phyloP scores from a whole-genome alignment of 2,888 invertebrate genomes.

The Stictocephala bisonia region DNA sequence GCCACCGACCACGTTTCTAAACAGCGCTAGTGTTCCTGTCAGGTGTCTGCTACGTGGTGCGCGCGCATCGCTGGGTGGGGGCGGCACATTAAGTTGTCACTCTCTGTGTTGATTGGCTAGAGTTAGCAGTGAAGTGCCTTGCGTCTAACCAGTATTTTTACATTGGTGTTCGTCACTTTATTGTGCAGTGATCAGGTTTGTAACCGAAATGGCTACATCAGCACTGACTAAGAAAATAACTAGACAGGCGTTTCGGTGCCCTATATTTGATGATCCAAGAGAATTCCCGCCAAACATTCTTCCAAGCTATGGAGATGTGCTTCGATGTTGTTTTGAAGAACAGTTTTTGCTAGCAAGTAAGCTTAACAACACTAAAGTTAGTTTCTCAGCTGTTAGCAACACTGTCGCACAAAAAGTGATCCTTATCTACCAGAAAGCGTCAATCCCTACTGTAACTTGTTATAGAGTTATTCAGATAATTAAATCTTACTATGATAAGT shows the following conservation, averaged over 20 bases:
- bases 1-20: constrained; percentile 2
- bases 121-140: not conserved
- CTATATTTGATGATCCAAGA: constrained; percentile 40
- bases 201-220: constrained; percentile 28
- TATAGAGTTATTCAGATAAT: constrained; percentile 25
- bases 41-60: constrained; percentile 4
- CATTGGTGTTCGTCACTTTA: not conserved
- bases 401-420: constrained; percentile 5
- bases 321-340: constrained; percentile 41
- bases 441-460: constrained; percentile 35
- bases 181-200: not conserved
- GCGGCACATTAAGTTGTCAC: not conserved
- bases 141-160: not conserved
- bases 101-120: not conserved
- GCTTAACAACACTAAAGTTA: constrained; percentile 26
- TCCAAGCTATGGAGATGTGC: constrained; percentile 39
- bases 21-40: constrained; percentile 18
- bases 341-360: constrained; percentile 28
- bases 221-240: constrained; percentile 24
- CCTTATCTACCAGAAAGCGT: constrained; percentile 37
- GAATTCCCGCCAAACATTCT: constrained; percentile 31
- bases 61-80: not conserved
- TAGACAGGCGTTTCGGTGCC: constrained; percentile 33
- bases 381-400: constrained; percentile 18
- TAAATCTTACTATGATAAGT: constrained; percentile 39